Conservation (phyloP, 92 coral and sea anemone species). For the Epizoanthus scotinus region DNA sequence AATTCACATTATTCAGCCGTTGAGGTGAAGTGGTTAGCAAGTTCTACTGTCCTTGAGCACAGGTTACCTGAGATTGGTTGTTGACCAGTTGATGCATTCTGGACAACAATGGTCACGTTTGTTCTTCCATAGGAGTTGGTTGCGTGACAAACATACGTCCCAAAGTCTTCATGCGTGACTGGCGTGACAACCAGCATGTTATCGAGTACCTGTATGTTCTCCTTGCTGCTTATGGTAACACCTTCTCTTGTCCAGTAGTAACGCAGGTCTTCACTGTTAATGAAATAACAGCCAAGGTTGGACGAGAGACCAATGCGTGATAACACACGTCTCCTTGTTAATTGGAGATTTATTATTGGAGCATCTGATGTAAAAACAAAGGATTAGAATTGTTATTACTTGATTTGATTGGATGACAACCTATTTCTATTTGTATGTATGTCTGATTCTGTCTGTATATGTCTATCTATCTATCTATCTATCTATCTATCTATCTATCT, state of each 20-base stretch:
- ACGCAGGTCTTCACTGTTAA: constrained; percentile 4
- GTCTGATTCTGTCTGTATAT: no score
- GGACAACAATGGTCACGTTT: not conserved
- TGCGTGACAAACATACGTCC: constrained; percentile 30
- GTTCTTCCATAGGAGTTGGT: constrained; percentile 17
- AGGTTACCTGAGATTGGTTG: not conserved
- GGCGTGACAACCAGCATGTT: constrained; percentile 23
- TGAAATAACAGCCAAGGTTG: constrained; percentile 19
- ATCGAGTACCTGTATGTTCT: not conserved
- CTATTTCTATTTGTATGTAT: no score
- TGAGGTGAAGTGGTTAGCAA: no score
- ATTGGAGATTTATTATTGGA: constrained; percentile 3
- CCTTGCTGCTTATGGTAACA: not conserved
- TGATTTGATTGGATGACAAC: no score
- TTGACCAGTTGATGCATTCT: not conserved
- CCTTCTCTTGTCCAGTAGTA: constrained; percentile 33
- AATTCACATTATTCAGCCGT: no score
- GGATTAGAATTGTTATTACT: no score
- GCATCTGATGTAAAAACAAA: not conserved
- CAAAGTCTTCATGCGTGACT: constrained; percentile 14
- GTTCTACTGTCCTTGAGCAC: no score
- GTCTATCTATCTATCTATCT: no score
- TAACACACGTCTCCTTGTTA: constrained; percentile 1
- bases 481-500: no score
- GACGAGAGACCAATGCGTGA: not conserved